Base-by-base conservation (phyloP, 1,140 invertebrate species). In the Caenorhabditis latens region DNA sequence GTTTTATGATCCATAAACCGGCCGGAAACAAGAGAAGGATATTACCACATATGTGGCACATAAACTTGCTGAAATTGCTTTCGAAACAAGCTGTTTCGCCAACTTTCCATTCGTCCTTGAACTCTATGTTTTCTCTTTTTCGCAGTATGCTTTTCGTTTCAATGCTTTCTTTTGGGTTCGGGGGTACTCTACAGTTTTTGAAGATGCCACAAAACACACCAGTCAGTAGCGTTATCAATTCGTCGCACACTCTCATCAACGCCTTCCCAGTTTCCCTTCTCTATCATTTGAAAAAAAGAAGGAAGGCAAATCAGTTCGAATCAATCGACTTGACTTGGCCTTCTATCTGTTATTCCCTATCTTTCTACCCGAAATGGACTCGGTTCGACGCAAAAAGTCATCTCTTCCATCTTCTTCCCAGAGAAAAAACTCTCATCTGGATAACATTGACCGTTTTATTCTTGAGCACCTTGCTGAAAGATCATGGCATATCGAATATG, bases 371-470 rank as follows among this genome's bases (percentile, higher is more conserved):
- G n/a, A 79, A 24, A 79, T 79, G 71, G 71, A 79, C 9, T 13
- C 46, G 3, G 11, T 53, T 5, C 71, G 71, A 21, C 43, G 46
- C 13, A 48, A 79, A 50, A 79, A 79, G n/a, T 50, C 71, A 7
- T 71, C 65, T 4, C 13, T 46, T 9, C 43, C 21, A 46, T 43
- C 61, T 14, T 4, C 42, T 14, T 7, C 65, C 5, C 46, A 79
- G 40, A 43, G 46, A 50, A 79, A 79, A 9, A 21, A 50, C 24
- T 79, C 71, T 5, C 71, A 24, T 48, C 71, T 79, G 21, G 71
- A 79, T 32, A 79, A 50, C n/a, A 79, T 79, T 79, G 71, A 79
- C 42, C 71, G 71, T 14, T 79, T 79, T 24, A 48, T 79, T 79
- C n/a, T 79, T 4, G 71, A 79, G 46, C 71, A 79, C 0, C 46